Conservation (phyloP, 1,140 invertebrate genomes). For the Drosophila elegans region DNA sequence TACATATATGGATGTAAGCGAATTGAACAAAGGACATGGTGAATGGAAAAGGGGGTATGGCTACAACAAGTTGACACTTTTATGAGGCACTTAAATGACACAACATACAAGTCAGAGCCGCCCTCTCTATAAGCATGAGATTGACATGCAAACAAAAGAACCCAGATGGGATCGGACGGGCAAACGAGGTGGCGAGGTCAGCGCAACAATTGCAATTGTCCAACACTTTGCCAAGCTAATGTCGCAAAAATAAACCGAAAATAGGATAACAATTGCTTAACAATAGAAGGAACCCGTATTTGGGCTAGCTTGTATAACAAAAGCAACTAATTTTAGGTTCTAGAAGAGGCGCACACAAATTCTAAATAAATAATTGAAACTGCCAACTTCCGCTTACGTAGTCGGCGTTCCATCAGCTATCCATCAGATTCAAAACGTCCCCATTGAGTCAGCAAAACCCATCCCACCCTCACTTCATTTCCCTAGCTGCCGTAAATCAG, state of each 20-base stretch:
- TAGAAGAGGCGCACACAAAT: neutral
- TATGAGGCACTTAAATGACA: conserved; percentile 82
- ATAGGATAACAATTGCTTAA: conserved; percentile 54
- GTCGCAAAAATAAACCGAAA: conserved; percentile 30
- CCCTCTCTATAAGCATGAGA: conserved; percentile 56
- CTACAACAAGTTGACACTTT: conserved; percentile 80
- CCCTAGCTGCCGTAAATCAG: conserved; percentile 68
- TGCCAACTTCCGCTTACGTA: conserved; percentile 65
- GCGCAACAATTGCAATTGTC: conserved; percentile 74
- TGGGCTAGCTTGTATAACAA: conserved; percentile 54
- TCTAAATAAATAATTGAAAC: conserved; percentile 75
- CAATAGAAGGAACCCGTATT: conserved; percentile 32
- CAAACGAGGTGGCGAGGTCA: conserved; percentile 17
- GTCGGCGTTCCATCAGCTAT: conserved; percentile 50
- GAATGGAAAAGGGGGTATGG: conserved; percentile 16
- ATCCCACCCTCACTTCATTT: conserved; percentile 12
- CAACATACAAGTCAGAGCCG: conserved; percentile 57
- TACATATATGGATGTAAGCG: conserved; percentile 20
- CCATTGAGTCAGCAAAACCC: conserved; percentile 54
- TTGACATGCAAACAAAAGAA: conserved; percentile 73
- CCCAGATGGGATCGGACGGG: conserved; percentile 14
- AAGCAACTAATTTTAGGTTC: conserved; percentile 52
- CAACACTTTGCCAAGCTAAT: conserved; percentile 49
- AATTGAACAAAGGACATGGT: conserved; percentile 38
- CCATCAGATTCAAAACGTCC: conserved; percentile 44